These are phyloP conservation scores for Harpagoxenus sublaevis DNA, from an alignment of 2,888 invertebrate species.

Conservation along the genomic window DNA sequence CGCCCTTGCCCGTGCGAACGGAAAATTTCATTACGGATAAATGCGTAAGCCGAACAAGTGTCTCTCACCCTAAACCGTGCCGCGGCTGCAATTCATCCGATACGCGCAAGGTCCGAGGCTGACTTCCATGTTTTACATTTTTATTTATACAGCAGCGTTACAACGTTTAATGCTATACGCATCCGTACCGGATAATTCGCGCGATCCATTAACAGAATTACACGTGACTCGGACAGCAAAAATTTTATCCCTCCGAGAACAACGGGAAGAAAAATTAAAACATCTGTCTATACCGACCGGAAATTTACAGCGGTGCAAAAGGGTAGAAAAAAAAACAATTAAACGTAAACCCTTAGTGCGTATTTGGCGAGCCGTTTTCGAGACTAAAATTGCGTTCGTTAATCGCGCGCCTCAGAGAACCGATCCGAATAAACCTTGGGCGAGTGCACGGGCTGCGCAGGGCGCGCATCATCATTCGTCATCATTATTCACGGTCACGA, in stretches of 20 bases:
- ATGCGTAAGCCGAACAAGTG: constrained; percentile 65
- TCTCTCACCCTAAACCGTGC: constrained; percentile 30
- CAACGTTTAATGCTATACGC: constrained; percentile 37
- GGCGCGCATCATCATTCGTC: constrained; percentile 75
- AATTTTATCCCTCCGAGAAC: constrained; percentile 10
- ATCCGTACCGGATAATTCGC: constrained; percentile 11
- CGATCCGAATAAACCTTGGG: constrained; percentile 42
- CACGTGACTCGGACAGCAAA: constrained; percentile 13
- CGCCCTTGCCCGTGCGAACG: constrained; percentile 30
- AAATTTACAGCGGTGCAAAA: constrained; percentile 27
- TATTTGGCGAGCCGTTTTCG: neutral
- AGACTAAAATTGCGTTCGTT: neutral
- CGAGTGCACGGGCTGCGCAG: constrained; percentile 26
- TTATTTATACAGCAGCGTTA: constrained; percentile 41
- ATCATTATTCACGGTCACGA: constrained; percentile 78
- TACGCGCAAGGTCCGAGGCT: constrained; percentile 6
- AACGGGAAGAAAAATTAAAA: constrained; percentile 24
- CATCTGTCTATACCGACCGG: neutral
- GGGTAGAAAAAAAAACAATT: neutral
- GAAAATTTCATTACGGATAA: constrained; percentile 67
- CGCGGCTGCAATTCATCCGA: constrained; percentile 33
- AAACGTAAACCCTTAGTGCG: neutral
- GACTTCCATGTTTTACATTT: constrained; percentile 27
- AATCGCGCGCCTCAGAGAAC: neutral
- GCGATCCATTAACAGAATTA: constrained; percentile 50